A percentile compares a stretch with the other conserved stretches of the same genome.
phyloP scores from a whole-genome alignment of 2,797 vertebrate species.

The Mastacembelus armatus region DNA sequence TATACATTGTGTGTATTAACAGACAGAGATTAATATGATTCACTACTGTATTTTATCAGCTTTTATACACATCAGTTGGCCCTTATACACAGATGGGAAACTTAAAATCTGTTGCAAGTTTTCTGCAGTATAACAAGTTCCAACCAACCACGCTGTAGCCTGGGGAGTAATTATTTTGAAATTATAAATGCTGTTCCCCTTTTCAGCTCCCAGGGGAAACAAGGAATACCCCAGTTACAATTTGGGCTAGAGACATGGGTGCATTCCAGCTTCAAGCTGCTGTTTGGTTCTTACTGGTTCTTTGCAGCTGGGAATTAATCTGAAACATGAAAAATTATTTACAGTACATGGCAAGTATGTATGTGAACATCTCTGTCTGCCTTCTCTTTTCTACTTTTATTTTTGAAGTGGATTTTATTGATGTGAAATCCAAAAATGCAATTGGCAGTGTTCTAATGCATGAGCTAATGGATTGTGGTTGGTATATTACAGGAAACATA shows the following conservation, averaged over 20 bases:
- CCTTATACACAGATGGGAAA: slow-evolving; percentile 18
- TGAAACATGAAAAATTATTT: not conserved
- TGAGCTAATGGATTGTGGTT: slow-evolving; percentile 31
- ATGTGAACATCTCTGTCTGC: not conserved
- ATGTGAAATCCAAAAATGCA: slow-evolving; percentile 2
- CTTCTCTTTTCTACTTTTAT: not conserved
- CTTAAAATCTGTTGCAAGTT: slow-evolving; percentile 23
- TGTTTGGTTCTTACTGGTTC: slow-evolving; percentile 27
- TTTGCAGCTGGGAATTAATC: slow-evolving; percentile 20
- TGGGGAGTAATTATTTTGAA: slow-evolving; percentile 54
- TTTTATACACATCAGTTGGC: not conserved
- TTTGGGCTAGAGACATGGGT: slow-evolving; percentile 37
- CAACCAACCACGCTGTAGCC: slow-evolving; percentile 17
- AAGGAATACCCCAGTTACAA: slow-evolving; percentile 46
- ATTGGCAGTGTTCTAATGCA: slow-evolving; percentile 7
- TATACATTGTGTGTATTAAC: not conserved
- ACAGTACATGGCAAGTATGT: not conserved
- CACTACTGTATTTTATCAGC: slow-evolving; percentile 3
- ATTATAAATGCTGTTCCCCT: slow-evolving; percentile 42
- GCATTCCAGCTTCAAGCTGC: slow-evolving; percentile 30
- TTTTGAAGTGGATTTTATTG: not conserved
- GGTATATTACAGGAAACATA: slow-evolving; percentile 27
- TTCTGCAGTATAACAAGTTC: slow-evolving; percentile 32
- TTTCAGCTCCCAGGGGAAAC: slow-evolving; percentile 41
- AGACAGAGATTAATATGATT: slow-evolving; percentile 11